Conservation (phyloP, 2,797 vertebrate genomes). For the Simalia tracyae region DNA sequence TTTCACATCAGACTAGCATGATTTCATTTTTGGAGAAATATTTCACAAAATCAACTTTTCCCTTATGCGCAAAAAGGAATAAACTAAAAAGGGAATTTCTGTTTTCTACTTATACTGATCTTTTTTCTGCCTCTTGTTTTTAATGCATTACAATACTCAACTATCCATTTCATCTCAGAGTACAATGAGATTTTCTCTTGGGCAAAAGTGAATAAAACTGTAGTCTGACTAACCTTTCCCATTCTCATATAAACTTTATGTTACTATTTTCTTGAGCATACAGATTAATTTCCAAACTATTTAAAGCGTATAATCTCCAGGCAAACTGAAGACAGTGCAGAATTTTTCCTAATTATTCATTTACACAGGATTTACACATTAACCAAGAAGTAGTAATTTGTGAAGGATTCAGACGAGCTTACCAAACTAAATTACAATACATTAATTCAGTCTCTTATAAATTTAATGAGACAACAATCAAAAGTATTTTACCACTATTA, state of each 20-base stretch:
- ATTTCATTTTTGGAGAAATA: neutral
- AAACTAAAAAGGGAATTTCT: neutral
- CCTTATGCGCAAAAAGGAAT: neutral
- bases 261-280: neutral
- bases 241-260: no score
- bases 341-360: neutral
- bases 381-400: neutral
- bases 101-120: neutral
- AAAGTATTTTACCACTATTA: no score
- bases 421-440: neutral
- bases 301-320: neutral
- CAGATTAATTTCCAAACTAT: neutral
- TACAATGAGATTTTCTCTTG: neutral
- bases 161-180: neutral
- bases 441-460: neutral
- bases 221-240: no score
- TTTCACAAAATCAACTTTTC: accelerated
- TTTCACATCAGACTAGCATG: neutral
- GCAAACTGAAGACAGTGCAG: neutral
- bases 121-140: neutral
- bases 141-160: neutral
- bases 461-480: no score
- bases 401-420: neutral
- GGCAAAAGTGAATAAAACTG: no score
- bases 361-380: neutral